These are phyloP conservation scores for Ifrita kowaldi DNA, from an alignment of 2,113 vertebrate species.

Conservation along the genomic window DNA sequence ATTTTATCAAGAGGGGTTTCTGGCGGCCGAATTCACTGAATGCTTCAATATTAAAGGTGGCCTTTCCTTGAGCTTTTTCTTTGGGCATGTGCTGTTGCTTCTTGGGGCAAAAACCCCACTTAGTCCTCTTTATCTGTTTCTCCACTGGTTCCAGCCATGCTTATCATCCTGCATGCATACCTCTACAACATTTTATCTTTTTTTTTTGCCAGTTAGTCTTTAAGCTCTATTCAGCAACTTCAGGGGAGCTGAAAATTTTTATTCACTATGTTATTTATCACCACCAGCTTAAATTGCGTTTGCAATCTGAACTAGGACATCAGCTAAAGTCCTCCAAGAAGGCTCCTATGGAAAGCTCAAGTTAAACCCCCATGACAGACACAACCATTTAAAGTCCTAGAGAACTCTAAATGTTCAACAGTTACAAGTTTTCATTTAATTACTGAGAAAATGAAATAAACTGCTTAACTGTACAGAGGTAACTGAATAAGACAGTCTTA, in stretches of 20 bases:
- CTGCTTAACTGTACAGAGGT: background rate
- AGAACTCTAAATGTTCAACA: background rate
- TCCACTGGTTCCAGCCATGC: background rate
- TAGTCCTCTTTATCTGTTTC: background rate
- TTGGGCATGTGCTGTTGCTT: accelerated
- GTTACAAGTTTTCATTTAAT: background rate
- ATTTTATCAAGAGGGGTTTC: background rate
- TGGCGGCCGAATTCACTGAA: background rate
- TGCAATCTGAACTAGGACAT: background rate
- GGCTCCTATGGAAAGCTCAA: background rate
- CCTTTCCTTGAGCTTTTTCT: background rate
- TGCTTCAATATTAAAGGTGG: background rate
- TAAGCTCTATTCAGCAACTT: background rate
- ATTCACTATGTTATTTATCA: background rate
- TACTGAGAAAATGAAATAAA: background rate
- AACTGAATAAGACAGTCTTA: background rate
- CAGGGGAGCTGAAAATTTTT: background rate
- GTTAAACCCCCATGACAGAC: background rate
- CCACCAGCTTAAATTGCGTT: background rate
- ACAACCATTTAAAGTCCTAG: background rate
- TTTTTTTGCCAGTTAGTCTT: background rate
- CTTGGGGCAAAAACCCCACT: background rate
- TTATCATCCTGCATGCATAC: background rate
- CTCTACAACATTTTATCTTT: background rate
- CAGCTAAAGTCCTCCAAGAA: background rate